Evolutionary conservation across 2,888 invertebrate species (phyloP).

Genomic region (Auanema freiburgensis): DNA sequence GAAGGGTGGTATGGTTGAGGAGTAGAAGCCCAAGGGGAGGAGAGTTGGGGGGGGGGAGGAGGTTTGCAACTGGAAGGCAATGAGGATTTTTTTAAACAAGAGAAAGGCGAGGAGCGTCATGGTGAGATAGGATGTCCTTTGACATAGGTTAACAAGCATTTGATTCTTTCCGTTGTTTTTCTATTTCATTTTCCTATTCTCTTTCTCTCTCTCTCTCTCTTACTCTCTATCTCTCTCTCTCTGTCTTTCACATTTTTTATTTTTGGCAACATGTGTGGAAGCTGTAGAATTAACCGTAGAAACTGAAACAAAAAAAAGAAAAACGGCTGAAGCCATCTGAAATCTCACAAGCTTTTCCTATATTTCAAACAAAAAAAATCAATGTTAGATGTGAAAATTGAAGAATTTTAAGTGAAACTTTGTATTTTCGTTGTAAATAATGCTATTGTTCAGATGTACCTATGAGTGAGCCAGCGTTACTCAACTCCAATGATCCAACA

Average conservation of each 20-base stretch:
- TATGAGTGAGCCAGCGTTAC: neutral
- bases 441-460: no score
- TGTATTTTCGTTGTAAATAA: neutral
- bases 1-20: neutral
- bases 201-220: constrained; percentile 3
- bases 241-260: constrained; percentile 3
- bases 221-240: constrained; percentile 1
- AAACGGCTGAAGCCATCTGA: neutral
- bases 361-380: constrained; percentile 8
- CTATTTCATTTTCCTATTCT: neutral
- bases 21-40: no score
- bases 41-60: no score
- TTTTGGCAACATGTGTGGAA: neutral
- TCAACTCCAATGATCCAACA: neutral
- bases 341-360: constrained; percentile 4
- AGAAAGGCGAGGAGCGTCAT: neutral
- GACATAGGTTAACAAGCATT: constrained; percentile 1
- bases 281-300: no score
- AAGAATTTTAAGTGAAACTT: neutral
- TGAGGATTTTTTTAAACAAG: neutral
- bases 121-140: constrained; percentile 3
- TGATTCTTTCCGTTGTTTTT: constrained; percentile 1
- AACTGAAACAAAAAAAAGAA: no score
- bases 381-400: neutral
- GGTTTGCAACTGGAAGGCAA: neutral